Base-by-base conservation (phyloP, 2,888 invertebrate species). In the Diaphora mendica region DNA sequence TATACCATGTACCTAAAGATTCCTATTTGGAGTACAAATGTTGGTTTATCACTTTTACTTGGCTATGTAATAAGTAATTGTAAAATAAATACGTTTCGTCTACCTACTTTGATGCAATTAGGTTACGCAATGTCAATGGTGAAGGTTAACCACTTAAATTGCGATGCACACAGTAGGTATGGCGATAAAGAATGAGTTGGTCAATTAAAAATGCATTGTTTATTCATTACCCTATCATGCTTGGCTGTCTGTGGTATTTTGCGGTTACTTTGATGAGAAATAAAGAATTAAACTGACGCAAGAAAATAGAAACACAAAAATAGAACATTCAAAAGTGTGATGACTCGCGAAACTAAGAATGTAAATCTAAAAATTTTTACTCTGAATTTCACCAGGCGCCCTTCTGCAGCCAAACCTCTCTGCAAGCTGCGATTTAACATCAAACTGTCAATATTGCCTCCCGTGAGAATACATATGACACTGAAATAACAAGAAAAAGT, bases 361-460 rank as follows among this genome's bases (percentile, higher is more conserved):
- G 15, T 51, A 51, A 51, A 23, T 51, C 7, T 9, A 9, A 51
- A 8, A 30, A 59, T 11, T 4, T 97, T 97, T 78, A 94, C 95
- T 81, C 89, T 92, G 78, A 95, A 94, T 85, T 92, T 95, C n/a
- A 96, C 92, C 88, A 98, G 92, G 39, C 98, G 96, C 0, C 98
- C 98, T 90, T 99, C 98, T 0, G 97, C 98, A 0, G 99, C 98
- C 78, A 99, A 91, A 23, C 99, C 99, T 83, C 99, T 96, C 87
- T 99, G 98, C 81, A 99, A 91, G 83, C 98, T 98, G 55, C 99
- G 96, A 0, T 97, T 97, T 77, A 99, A 96, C 30, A 98, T 96
- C 0, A 98, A 97, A 23, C 98, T 98, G 89, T 99, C 99, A 73
- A 99, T 98, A 91, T 99, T 99, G 72, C 99, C 99, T 30, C 98